A percentile compares a stretch with the other conserved stretches of the same genome.
phyloP scores from a whole-genome alignment of 2,113 vertebrate genomes.

The Promerops cafer region DNA sequence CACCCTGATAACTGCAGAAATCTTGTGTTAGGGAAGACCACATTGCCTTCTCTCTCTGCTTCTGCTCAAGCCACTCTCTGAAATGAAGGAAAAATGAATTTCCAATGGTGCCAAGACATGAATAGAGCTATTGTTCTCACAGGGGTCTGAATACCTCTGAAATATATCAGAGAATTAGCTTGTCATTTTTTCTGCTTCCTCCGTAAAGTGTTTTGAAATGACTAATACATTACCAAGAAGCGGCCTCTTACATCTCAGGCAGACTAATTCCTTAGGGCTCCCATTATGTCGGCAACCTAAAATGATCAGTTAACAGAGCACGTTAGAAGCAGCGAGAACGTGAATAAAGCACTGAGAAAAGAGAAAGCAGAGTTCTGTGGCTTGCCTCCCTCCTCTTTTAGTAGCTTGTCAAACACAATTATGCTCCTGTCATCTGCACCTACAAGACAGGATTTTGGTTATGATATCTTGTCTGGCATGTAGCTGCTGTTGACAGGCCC shows the following conservation, averaged over 20 bases:
- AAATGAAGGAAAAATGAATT: constrained; percentile 40
- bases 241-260: constrained; percentile 44
- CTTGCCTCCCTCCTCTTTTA: constrained; percentile 13
- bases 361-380: background rate
- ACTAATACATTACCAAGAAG: constrained; percentile 53
- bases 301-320: constrained; percentile 51
- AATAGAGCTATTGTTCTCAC: constrained; percentile 65
- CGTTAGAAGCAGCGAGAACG: background rate
- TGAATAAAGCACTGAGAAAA: background rate
- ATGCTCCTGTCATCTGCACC: constrained; percentile 11
- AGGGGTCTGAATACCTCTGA: constrained; percentile 39
- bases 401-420: constrained; percentile 42
- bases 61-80: background rate
- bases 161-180: constrained; percentile 29
- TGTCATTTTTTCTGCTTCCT: constrained; percentile 46
- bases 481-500: constrained; percentile 27
- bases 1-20: background rate
- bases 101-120: constrained; percentile 18
- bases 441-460: constrained; percentile 37
- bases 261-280: constrained; percentile 28
- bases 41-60: background rate
- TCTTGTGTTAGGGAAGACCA: constrained; percentile 23
- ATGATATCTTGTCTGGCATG: constrained; percentile 27
- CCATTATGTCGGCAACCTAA: constrained; percentile 21
- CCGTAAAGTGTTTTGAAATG: constrained; percentile 56